Conservation (phyloP, 2,888 invertebrate genomes). For the Cinara cedri region DNA sequence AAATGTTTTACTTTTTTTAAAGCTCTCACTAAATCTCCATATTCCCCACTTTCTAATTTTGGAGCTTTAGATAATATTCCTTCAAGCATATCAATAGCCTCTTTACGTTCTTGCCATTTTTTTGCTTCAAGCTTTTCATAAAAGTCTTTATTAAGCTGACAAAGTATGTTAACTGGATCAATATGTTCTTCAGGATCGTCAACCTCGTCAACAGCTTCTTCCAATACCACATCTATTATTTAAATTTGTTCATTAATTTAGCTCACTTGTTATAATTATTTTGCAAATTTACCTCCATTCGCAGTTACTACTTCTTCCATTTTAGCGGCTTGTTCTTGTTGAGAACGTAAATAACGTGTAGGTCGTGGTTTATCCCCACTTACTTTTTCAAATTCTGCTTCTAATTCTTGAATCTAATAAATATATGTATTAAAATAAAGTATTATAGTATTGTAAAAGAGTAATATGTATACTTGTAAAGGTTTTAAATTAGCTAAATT, state of each 20-base stretch:
- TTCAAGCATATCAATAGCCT: constrained; percentile 84
- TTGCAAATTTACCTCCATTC: constrained; percentile 63
- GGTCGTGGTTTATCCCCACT: constrained; percentile 73
- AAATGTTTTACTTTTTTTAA: constrained; percentile 76
- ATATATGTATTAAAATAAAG: background rate
- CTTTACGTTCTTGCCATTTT: constrained; percentile 96
- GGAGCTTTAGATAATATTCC: constrained; percentile 76
- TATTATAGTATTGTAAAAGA: background rate
- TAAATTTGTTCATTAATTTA: constrained; percentile 61
- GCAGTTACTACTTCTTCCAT: constrained; percentile 64
- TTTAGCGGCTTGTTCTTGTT: constrained; percentile 74
- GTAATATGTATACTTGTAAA: constrained; percentile 69
- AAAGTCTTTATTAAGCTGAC: constrained; percentile 93
- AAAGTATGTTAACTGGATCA: constrained; percentile 90
- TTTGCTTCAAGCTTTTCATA: constrained; percentile 92
- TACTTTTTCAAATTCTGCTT: constrained; percentile 83
- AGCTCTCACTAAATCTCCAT: constrained; percentile 84
- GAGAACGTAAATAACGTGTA: constrained; percentile 78
- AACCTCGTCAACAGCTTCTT: constrained; percentile 68
- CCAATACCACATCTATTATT: constrained; percentile 69
- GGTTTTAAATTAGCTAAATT: constrained; percentile 87
- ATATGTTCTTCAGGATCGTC: constrained; percentile 86
- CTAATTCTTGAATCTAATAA: constrained; percentile 77
- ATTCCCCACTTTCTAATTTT: constrained; percentile 89
- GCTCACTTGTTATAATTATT: background rate